These are phyloP conservation scores for Aporophyla nigra DNA, from an alignment of 2,888 invertebrate species.

Conservation along the genomic window DNA sequence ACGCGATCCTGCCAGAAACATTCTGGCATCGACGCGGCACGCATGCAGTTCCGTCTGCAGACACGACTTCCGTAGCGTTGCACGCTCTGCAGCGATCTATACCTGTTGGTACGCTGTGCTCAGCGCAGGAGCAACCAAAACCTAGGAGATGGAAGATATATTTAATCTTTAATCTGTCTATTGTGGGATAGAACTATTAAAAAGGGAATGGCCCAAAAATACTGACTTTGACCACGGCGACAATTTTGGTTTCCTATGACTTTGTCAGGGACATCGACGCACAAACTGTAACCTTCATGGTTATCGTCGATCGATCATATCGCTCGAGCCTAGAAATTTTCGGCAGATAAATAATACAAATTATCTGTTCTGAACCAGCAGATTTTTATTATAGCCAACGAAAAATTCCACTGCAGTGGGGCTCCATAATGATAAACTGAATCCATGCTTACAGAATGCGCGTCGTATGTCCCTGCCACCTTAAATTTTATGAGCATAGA, in stretches of 20 bases:
- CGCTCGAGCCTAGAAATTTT: too few species aligned
- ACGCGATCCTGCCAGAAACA: conserved; percentile 77
- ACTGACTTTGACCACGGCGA: background rate
- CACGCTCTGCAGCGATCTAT: conserved; percentile 78
- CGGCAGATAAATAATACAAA: too few species aligned
- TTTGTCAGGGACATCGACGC: too few species aligned
- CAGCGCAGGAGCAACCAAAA: conserved; percentile 82
- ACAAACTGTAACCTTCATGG: too few species aligned
- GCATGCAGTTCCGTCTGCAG: conserved; percentile 80
- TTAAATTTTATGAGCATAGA: background rate
- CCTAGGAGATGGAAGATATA: conserved; percentile 69
- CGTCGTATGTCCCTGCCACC: too few species aligned
- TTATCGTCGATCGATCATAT: too few species aligned
- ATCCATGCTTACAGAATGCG: too few species aligned
- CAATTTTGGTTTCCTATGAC: background rate
- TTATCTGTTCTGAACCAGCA: too few species aligned
- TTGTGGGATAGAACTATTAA: background rate
- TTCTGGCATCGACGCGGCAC: conserved; percentile 84
- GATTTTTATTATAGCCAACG: too few species aligned
- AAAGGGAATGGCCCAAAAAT: background rate
- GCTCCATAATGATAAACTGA: too few species aligned
- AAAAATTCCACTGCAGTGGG: too few species aligned
- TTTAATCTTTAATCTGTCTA: background rate
- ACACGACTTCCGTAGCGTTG: conserved; percentile 81
- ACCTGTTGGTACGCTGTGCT: conserved; percentile 76